Conservation (phyloP, 2,888 invertebrate species). For the Drosophila falleni region DNA sequence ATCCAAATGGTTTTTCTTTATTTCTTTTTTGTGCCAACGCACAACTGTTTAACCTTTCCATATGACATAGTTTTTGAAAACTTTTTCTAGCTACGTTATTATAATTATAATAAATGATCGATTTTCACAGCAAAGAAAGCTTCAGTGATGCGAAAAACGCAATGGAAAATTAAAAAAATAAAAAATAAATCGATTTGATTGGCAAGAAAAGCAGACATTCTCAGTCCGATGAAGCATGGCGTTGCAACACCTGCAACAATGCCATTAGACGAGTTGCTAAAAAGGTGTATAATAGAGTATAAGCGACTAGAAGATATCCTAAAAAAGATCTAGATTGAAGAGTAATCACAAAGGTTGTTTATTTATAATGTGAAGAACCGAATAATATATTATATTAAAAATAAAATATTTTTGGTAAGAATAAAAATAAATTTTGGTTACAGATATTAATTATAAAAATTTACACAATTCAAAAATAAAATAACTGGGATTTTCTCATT, state of each 20-base stretch:
- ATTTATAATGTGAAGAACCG: not conserved
- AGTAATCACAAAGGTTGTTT: no score
- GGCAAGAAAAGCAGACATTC: slow-evolving; percentile 17
- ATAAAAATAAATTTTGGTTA: no score
- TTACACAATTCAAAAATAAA: no score
- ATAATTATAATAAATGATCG: slow-evolving; percentile 25
- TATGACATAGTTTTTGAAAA: slow-evolving; percentile 32
- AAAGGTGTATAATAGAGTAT: not conserved
- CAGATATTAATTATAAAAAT: no score
- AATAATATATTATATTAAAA: not conserved
- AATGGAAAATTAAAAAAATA: slow-evolving; percentile 17
- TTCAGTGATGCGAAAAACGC: slow-evolving; percentile 17
- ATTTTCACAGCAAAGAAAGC: slow-evolving; percentile 26
- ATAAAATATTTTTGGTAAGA: no score
- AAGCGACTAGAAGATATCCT: slow-evolving; percentile 1
- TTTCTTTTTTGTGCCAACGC: not conserved
- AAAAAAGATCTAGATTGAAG: not conserved
- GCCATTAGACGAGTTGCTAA: slow-evolving; percentile 1
- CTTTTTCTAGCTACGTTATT: slow-evolving; percentile 18
- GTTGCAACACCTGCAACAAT: slow-evolving; percentile 22
- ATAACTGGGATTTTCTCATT: no score
- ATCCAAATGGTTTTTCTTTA: slow-evolving; percentile 36
- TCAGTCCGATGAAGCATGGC: slow-evolving; percentile 11
- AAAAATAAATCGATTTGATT: slow-evolving; percentile 23
- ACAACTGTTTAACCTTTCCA: slow-evolving; percentile 38